Evolutionary conservation across 1,140 invertebrate genomes (phyloP), one percentile per base, ranked within the genome.

Genomic region (Ostrea denselamellosa): DNA sequence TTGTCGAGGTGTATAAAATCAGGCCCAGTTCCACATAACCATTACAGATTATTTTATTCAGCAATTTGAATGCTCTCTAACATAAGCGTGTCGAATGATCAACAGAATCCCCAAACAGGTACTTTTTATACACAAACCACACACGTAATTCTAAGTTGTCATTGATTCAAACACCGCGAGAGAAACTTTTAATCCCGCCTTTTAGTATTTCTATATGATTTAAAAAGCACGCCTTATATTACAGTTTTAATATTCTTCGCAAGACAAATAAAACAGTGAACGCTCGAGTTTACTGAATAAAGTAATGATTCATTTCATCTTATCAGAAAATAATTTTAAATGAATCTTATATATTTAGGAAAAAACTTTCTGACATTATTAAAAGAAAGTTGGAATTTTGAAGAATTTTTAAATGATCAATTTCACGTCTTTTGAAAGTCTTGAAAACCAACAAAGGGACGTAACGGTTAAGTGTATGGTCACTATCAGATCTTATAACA

Each of bases 171-270:
- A 8, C 10, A 22, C n/a, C 65, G 65, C 25, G n/a, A 22, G 65
- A 22, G 25, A 71, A 71, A 71, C 65, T 71, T 25, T 58, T 71
- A 71, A 71, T 71, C 65, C 65, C 22, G 65, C 65, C 22, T 28
- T 71, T 71, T 25, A 25, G 12, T 22, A 25, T 71, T 22, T 10
- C 10, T 71, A 71, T 71, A 71, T 58, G 12, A 17, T 58, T 58
- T 58, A 58, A 58, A 12, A 58, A 19, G 56, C 56, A 58, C 19
- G 56, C 19, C 56, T 58, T 17, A 58, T 17, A 58, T 58, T 58
- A 58, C 56, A 58, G 19, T 58, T 44, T 44, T 44, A 44, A 44
- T 12, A 58, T 58, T 9, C 56, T 58, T 58, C 12, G 19, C 19
- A 19, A 58, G 19, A 58, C 56, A 58, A 58, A 58, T 10, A 58